Evolutionary conservation across 2,113 vertebrate genomes (phyloP).

Genomic region (Bubo bubo): DNA sequence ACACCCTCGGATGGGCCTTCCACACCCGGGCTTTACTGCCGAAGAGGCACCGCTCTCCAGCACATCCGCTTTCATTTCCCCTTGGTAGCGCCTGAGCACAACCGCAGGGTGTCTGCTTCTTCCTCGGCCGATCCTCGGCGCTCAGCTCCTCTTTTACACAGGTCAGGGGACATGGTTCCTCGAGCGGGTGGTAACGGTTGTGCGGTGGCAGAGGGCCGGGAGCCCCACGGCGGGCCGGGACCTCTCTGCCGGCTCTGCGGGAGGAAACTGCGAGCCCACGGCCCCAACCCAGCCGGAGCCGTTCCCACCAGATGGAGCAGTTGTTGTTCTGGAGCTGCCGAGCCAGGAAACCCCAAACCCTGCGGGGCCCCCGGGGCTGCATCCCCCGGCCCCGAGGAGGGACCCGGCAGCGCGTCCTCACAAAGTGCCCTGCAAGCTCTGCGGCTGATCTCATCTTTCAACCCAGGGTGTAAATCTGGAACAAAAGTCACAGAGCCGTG

Average conservation of each 20-base stretch:
- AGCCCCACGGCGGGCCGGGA: accelerated
- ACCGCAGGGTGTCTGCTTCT: neutral
- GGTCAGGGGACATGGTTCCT: neutral
- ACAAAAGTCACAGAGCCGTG: accelerated
- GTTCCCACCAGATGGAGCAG: constrained; percentile 77
- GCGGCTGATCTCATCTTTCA: accelerated
- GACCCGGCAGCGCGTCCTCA: accelerated
- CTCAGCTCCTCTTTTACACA: neutral
- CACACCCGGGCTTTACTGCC: accelerated
- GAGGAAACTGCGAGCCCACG: neutral
- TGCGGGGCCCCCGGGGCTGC: neutral
- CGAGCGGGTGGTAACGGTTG: accelerated
- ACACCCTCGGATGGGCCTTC: neutral
- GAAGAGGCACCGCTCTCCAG: too few species aligned
- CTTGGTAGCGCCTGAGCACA: neutral
- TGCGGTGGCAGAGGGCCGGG: neutral
- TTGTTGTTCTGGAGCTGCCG: constrained; percentile 59
- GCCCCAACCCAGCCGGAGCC: neutral
- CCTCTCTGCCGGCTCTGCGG: accelerated
- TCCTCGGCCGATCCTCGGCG: accelerated
- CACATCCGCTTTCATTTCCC: neutral
- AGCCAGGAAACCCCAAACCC: neutral
- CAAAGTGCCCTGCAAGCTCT: accelerated
- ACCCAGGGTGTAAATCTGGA: neutral
- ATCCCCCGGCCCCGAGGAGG: neutral